These are phyloP conservation scores for Eriocheir sinensis DNA, from an alignment of 1,140 invertebrate genomes.

Conservation along the genomic window DNA sequence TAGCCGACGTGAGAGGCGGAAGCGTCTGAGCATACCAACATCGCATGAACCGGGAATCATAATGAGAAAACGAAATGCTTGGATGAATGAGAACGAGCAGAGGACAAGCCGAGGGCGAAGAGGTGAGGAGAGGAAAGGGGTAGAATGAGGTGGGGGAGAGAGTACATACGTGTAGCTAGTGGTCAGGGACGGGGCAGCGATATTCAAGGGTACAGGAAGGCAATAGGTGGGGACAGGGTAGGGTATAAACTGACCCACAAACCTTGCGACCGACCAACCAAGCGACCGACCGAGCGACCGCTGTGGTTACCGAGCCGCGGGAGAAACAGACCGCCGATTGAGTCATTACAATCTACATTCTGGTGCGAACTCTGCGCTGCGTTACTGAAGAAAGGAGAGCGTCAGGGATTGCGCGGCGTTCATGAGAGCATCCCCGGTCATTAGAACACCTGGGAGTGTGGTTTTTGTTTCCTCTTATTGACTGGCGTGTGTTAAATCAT, in stretches of 20 bases:
- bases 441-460: too few species aligned
- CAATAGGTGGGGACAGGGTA: background rate
- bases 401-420: too few species aligned
- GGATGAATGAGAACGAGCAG: background rate
- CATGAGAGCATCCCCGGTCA: too few species aligned
- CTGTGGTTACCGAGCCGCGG: background rate
- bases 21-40: too few species aligned
- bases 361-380: too few species aligned
- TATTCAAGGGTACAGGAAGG: background rate
- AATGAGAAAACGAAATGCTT: background rate
- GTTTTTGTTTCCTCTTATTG: too few species aligned
- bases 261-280: background rate
- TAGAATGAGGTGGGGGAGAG: background rate
- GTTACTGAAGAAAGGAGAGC: too few species aligned
- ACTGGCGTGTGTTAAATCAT: too few species aligned
- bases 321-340: background rate
- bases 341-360: conserved; percentile 15
- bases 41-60: too few species aligned
- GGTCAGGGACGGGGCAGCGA: background rate
- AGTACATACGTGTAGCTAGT: too few species aligned
- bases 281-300: background rate
- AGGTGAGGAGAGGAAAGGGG: background rate
- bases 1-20: too few species aligned
- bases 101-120: background rate
- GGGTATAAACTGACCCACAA: too few species aligned